These are phyloP conservation scores for Somateria mollissima DNA, from an alignment of 2,797 vertebrate species.

Conservation along the genomic window DNA sequence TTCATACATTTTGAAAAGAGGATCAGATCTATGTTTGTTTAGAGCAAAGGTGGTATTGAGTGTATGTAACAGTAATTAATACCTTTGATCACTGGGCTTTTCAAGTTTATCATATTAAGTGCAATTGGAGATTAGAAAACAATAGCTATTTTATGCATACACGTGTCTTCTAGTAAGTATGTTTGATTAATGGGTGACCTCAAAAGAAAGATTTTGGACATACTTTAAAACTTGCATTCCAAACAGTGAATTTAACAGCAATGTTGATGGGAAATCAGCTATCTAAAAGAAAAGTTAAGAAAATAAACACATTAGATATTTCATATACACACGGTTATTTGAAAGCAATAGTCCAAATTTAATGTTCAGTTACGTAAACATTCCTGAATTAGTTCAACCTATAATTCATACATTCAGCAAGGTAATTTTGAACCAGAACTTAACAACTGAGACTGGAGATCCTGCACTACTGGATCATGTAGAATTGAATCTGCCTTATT, in stretches of 20 bases:
- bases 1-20: neutral
- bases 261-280: neutral
- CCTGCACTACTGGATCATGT: neutral
- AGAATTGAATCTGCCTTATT: neutral
- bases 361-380: neutral
- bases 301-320: neutral
- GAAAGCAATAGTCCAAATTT: neutral
- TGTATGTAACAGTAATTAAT: neutral
- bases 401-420: neutral
- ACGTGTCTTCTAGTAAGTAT: neutral
- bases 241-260: neutral
- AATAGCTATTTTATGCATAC: neutral
- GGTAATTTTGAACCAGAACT: neutral
- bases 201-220: neutral
- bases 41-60: neutral
- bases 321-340: neutral
- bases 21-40: neutral
- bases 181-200: neutral
- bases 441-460: neutral
- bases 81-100: neutral
- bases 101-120: neutral
- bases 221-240: neutral
- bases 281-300: neutral
- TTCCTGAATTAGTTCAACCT: neutral
- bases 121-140: neutral